A percentile compares a stretch with the other conserved stretches of the same genome.
These are phyloP conservation scores for Aquatica leii DNA, from an alignment of 2,888 invertebrate genomes.

Conservation along the genomic window DNA sequence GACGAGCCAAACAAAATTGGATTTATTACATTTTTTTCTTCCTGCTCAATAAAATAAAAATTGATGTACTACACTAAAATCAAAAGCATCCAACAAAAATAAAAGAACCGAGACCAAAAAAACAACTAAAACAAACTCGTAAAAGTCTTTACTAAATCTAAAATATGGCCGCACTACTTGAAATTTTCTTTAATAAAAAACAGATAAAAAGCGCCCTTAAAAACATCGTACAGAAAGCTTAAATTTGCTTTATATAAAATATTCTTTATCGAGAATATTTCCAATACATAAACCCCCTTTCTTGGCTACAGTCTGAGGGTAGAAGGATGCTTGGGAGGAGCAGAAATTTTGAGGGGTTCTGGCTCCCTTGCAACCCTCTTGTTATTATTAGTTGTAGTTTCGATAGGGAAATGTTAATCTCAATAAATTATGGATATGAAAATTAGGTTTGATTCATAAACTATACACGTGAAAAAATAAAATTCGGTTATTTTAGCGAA, in stretches of 20 bases:
- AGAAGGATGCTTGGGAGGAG: constrained; percentile 33
- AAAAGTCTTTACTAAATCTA: constrained; percentile 9
- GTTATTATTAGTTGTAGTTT: constrained; percentile 36
- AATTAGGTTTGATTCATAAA: constrained; percentile 3
- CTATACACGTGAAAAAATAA: not conserved
- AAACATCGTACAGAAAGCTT: constrained; percentile 4
- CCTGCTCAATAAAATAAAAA: constrained; percentile 2
- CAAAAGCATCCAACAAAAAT: not conserved
- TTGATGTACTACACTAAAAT: not conserved
- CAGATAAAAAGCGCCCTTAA: constrained; percentile 13
- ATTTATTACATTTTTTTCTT: no score
- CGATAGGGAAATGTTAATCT: constrained; percentile 30
- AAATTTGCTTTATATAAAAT: constrained; percentile 17
- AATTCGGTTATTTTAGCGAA: no score
- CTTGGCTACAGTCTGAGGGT: constrained; percentile 49
- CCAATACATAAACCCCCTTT: constrained; percentile 59
- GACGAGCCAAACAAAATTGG: no score
- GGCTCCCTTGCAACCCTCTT: constrained; percentile 29
- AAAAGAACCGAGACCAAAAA: not conserved
- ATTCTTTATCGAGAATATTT: constrained; percentile 55
- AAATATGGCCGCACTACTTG: constrained; percentile 36
- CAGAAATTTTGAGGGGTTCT: constrained; percentile 29
- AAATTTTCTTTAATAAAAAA: constrained; percentile 38
- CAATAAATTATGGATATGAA: constrained; percentile 18
- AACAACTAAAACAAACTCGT: not conserved